A percentile compares a stretch with the other conserved stretches of the same genome.
phyloP scores from a whole-genome alignment of 2,888 invertebrate species.

The Xestia c-nigrum region DNA sequence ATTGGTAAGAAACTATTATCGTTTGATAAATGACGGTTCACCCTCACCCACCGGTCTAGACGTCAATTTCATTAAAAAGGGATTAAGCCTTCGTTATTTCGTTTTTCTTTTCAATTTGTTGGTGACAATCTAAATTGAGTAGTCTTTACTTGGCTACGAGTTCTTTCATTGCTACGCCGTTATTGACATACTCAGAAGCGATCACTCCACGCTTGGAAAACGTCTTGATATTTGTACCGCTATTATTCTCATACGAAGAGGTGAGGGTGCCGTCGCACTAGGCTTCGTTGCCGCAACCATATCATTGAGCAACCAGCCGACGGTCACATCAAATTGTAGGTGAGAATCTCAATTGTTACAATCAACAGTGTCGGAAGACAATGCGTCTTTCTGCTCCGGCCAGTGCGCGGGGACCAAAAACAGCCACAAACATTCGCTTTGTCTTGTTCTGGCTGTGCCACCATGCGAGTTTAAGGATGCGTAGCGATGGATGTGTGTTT shows the following conservation, averaged over 20 bases:
- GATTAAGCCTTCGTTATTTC: not conserved
- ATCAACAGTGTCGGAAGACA: not conserved
- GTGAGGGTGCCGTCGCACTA: not conserved
- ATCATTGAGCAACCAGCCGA: not conserved
- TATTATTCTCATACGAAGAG: not conserved
- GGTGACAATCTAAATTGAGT: not conserved
- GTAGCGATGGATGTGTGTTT: too few species aligned
- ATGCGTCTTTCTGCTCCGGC: not conserved
- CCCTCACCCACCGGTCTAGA: constrained; percentile 11
- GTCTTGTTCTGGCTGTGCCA: not conserved
- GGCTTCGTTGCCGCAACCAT: not conserved
- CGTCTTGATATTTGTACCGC: not conserved
- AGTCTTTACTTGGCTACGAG: not conserved
- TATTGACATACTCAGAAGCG: not conserved
- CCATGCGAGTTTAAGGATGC: too few species aligned
- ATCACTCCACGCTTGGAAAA: not conserved
- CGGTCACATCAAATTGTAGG: not conserved
- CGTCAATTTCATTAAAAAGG: not conserved
- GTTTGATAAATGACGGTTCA: too few species aligned
- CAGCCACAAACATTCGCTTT: not conserved
- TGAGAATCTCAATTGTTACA: not conserved
- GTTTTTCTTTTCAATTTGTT: not conserved
- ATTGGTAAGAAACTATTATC: not conserved
- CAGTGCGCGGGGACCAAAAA: not conserved
- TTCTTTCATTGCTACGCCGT: not conserved